Base-by-base conservation (phyloP, 1,140 invertebrate genomes). In the Cydia amplana region DNA sequence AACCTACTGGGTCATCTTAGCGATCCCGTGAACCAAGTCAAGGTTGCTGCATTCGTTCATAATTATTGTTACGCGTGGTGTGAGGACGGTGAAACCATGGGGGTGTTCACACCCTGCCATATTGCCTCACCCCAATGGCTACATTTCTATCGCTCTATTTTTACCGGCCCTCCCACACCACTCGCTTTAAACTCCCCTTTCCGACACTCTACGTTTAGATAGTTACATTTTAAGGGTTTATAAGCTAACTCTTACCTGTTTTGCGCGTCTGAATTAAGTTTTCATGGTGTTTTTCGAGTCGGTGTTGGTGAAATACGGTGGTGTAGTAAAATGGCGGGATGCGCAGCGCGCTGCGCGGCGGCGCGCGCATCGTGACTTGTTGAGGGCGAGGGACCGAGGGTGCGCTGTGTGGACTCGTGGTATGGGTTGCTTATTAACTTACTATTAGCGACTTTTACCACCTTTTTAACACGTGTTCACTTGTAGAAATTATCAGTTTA, bases 111-210 rank as follows among this genome's bases (percentile, higher is more conserved):
- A 87, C 90, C 90, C 89, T 86, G 89, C 85, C 89, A 88, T 87
- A 88, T 83, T 89, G 87, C 90, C 90, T 91, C 89, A 92, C 90
- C 90, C 90, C 90, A 90, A 77, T 84, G 78, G 65, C 77, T 82
- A 72, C 82, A 82, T 87, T 90, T 87, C 84, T 88, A 86, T 76
- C 88, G 83, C 86, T 91, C 83, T 92, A 92, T 92, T 92, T 92
- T 92, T 92, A 89, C 85, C 86, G 86, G 84, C 83, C 85, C 83
- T 82, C 90, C 75, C 90, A 92, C 89, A 89, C 90, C 90, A 91
- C 65, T 90, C 85, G 80, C 64, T 49, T 74, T 49, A 73, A 28
- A 18, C 65, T 18, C 65, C 65, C 43, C 63, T 20, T 51, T n/a
- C 49, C 76, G 49, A 7, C 49, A 73, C 16, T 43, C 46, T 67